A percentile compares a stretch with the other conserved stretches of the same genome.
phyloP scores from a whole-genome alignment of 2,888 invertebrate species.

The Andrena trimmerana region DNA sequence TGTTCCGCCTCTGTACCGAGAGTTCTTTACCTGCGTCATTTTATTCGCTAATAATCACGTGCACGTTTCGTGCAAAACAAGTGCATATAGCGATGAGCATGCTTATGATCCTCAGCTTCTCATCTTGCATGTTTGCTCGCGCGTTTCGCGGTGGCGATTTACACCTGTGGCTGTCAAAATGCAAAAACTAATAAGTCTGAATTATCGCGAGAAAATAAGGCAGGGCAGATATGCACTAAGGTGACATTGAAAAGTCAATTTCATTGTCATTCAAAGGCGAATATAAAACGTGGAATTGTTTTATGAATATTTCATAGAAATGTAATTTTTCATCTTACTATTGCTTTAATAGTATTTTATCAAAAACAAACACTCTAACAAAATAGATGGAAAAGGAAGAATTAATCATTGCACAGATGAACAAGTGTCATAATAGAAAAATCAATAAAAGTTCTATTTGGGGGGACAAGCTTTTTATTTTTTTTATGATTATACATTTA shows the following conservation, averaged over 20 bases:
- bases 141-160: constrained; percentile 5
- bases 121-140: constrained; percentile 22
- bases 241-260: neutral
- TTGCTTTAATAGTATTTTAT: too few relatives aligned
- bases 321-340: too few relatives aligned
- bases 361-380: too few relatives aligned
- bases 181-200: neutral
- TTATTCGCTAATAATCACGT: constrained; percentile 39
- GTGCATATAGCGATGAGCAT: neutral
- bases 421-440: too few relatives aligned
- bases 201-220: neutral
- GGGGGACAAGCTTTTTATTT: too few relatives aligned
- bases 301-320: too few relatives aligned
- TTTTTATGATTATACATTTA: too few relatives aligned
- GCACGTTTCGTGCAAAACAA: constrained; percentile 41
- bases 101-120: constrained; percentile 16
- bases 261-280: too few relatives aligned
- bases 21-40: constrained; percentile 28
- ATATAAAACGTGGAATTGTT: too few relatives aligned
- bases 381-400: too few relatives aligned
- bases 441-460: too few relatives aligned
- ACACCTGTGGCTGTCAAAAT: neutral
- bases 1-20: neutral
- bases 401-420: too few relatives aligned
- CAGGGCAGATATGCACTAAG: neutral